Evolutionary conservation across 2,888 invertebrate genomes (phyloP).

Genomic region (Ornithoptera priamus): DNA sequence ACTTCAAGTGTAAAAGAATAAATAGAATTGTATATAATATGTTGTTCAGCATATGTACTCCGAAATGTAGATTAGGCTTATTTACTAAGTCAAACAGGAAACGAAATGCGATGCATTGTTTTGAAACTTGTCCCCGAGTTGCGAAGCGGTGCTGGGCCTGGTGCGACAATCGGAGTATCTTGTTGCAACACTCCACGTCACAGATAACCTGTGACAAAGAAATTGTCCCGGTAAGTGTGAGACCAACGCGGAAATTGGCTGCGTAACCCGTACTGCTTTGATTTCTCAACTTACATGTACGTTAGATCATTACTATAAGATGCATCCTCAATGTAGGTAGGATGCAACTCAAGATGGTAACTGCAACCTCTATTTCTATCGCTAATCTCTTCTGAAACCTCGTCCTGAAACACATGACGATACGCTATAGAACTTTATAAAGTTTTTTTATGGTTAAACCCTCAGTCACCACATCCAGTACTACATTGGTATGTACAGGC

Average conservation of each 20-base stretch:
- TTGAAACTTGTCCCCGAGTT: constrained; percentile 12
- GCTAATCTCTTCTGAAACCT: too few species aligned
- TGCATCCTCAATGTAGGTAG: too few species aligned
- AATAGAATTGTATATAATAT: too few species aligned
- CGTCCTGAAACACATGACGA: too few species aligned
- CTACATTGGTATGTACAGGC: too few species aligned
- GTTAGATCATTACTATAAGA: too few species aligned
- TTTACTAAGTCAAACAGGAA: not conserved
- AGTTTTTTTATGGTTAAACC: too few species aligned
- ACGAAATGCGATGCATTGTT: constrained; percentile 11
- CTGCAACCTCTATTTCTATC: too few species aligned
- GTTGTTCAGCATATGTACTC: not conserved
- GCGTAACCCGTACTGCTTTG: not conserved
- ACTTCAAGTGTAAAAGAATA: too few species aligned
- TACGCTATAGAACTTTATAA: too few species aligned
- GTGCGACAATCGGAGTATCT: constrained; percentile 9
- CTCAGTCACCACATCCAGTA: too few species aligned
- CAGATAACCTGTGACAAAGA: constrained; percentile 15
- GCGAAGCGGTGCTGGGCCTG: constrained; percentile 1
- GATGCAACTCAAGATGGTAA: too few species aligned
- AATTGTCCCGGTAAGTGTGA: constrained; percentile 5
- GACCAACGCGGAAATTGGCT: constrained; percentile 5
- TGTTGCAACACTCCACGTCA: constrained; percentile 2
- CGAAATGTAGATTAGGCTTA: not conserved
- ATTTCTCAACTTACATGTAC: not conserved